Evolutionary conservation across 2,797 vertebrate species (phyloP).

Genomic region (Mus spretus): DNA sequence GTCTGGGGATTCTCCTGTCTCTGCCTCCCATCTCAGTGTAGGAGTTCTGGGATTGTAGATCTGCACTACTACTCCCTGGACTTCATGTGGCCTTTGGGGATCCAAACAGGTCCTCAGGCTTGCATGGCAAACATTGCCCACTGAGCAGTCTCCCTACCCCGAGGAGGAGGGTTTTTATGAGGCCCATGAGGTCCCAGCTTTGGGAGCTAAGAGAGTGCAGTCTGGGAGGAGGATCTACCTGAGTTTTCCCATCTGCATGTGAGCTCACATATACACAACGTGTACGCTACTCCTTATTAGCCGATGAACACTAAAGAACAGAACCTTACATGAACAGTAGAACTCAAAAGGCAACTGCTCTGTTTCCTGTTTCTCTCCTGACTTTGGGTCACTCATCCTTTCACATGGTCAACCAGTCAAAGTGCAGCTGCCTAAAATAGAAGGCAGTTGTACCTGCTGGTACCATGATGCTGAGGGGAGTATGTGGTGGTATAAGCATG

Average conservation of each 20-base stretch:
- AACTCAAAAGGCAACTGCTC: not conserved
- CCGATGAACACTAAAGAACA: not conserved
- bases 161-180: not conserved
- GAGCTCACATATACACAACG: not conserved
- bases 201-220: not conserved
- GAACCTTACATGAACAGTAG: not conserved
- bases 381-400: not conserved
- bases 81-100: not conserved
- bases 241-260: not conserved
- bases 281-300: not conserved
- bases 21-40: not conserved
- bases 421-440: not conserved
- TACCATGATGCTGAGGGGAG: not conserved
- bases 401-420: slow-evolving; percentile 5
- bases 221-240: not conserved
- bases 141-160: not conserved
- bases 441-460: not conserved
- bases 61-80: not conserved
- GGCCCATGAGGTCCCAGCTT: not conserved
- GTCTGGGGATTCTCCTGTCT: not conserved
- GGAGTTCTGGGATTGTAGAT: not conserved
- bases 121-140: not conserved
- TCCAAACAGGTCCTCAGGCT: not conserved
- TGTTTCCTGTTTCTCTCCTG: not conserved
- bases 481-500: not conserved